Conservation (phyloP, 2,797 vertebrate species). For the Sebastes trivittatus region DNA sequence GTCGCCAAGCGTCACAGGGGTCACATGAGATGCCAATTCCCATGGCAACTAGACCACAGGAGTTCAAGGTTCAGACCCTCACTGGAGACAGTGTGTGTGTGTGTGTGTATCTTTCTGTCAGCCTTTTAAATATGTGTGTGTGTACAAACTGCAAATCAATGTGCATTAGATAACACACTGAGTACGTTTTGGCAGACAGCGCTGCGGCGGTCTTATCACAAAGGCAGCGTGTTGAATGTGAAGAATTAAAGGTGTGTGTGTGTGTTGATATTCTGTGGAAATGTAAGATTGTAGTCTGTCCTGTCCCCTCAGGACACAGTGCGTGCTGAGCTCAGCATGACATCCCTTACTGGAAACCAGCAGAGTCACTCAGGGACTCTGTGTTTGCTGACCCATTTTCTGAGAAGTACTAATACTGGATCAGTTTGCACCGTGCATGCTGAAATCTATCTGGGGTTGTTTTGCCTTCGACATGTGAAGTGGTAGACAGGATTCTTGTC, state of each 20-base stretch:
- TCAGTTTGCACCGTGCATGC: not conserved
- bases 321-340: conserved; percentile 35
- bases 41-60: conserved; percentile 42
- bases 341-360: not conserved
- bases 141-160: not conserved
- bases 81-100: not conserved
- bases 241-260: not conserved
- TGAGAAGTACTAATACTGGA: not conserved
- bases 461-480: not conserved
- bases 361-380: not conserved
- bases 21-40: conserved; percentile 15
- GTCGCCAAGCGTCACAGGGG: not conserved
- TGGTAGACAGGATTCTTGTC: not conserved
- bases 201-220: too few species aligned
- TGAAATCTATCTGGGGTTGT: not conserved
- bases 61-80: conserved; percentile 50
- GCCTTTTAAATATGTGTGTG: not conserved
- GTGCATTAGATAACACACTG: not conserved
- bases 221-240: not conserved
- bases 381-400: conserved; percentile 29
- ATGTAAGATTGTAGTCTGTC: not conserved
- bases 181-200: not conserved
- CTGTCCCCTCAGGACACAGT: not conserved
- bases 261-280: not conserved
- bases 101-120: not conserved